phyloP scores from a whole-genome alignment of 1,140 invertebrate species.

The Drosophila orena region DNA sequence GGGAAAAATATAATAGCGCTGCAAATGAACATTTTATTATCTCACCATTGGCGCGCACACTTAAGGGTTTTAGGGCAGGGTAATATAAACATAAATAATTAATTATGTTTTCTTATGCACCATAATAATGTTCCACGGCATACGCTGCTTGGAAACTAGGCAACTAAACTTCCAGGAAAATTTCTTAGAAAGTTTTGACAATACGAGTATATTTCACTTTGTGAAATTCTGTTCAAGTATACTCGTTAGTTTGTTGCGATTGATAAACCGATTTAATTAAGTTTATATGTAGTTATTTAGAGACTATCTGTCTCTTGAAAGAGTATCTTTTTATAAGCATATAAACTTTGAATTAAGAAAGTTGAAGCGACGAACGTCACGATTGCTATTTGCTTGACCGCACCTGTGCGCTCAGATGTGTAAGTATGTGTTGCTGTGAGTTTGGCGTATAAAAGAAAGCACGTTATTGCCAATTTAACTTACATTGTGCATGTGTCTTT shows the following conservation, averaged over 20 bases:
- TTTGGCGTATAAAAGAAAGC: constrained; percentile 77
- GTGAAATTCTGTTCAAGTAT: too few relatives aligned
- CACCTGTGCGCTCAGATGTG: constrained; percentile 20
- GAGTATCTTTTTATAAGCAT: background rate
- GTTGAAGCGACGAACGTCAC: background rate
- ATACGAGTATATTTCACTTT: too few relatives aligned
- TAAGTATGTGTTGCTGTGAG: constrained; percentile 35
- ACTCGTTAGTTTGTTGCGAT: too few relatives aligned
- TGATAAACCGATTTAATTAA: too few relatives aligned
- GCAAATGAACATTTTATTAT: constrained; percentile 48
- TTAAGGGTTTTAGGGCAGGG: constrained; percentile 25
- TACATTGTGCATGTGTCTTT: constrained; percentile 82
- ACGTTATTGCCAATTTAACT: constrained; percentile 82
- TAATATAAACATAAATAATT: constrained; percentile 43
- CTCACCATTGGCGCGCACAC: constrained; percentile 24
- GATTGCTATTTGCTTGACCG: constrained; percentile 22
- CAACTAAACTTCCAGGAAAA: background rate
- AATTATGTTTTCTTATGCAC: constrained; percentile 34
- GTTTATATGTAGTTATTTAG: too few relatives aligned
- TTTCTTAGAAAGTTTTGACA: background rate
- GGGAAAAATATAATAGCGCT: constrained; percentile 41
- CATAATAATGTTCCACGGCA: constrained; percentile 9
- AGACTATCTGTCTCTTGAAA: too few relatives aligned
- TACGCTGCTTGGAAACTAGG: background rate
- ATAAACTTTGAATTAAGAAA: background rate